Evolutionary conservation across 2,113 vertebrate species (phyloP).

Genomic region (Sarotherodon lohbergeri): DNA sequence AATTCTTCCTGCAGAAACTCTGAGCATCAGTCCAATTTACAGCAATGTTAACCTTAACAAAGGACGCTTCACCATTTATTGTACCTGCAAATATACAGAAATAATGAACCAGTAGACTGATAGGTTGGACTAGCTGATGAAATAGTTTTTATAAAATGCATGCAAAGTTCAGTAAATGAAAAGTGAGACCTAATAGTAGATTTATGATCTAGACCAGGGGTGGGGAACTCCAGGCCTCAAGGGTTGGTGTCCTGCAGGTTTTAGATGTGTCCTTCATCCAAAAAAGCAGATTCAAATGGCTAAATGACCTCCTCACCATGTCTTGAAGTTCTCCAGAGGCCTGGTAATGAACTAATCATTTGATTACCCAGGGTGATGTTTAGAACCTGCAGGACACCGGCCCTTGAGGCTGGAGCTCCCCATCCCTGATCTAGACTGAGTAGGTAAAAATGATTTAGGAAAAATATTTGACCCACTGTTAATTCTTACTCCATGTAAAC

Average conservation of each 20-base stretch:
- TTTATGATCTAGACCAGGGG: not conserved
- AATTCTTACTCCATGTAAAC: not conserved
- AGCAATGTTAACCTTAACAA: fast-evolving
- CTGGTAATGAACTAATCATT: not conserved
- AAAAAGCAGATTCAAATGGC: not conserved
- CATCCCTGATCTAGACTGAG: fast-evolving
- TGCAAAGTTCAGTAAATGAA: not conserved
- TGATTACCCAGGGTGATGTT: not conserved
- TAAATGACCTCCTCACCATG: not conserved
- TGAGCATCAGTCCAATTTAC: conserved; percentile 7
- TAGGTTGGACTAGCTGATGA: not conserved
- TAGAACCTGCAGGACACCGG: no score
- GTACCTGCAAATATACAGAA: not conserved
- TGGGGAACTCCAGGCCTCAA: not conserved
- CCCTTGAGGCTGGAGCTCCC: no score
- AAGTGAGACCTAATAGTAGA: not conserved
- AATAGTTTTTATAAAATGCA: not conserved
- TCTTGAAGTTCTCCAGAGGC: not conserved
- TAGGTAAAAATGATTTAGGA: fast-evolving
- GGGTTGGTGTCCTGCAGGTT: not conserved
- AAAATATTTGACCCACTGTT: not conserved
- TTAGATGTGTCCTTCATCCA: not conserved
- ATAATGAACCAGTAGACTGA: not conserved
- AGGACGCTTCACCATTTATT: not conserved
- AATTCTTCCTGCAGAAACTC: conserved; percentile 3